Evolutionary conservation across 2,113 vertebrate genomes (phyloP).

Genomic region (Pseudolaguvia tuberculata): DNA sequence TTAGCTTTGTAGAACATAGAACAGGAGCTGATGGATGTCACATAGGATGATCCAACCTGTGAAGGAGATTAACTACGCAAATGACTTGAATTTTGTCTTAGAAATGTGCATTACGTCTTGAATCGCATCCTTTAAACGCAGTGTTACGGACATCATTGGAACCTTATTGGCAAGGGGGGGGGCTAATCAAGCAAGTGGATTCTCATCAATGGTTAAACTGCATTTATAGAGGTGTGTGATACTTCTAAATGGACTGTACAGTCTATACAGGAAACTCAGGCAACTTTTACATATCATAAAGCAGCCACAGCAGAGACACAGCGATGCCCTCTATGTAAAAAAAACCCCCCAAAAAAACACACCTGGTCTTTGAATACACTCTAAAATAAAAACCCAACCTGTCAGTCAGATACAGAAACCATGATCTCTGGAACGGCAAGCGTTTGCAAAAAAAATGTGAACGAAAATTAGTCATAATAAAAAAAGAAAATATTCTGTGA

Average conservation of each 20-base stretch:
- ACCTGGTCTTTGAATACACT: neutral
- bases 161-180: slow-evolving; percentile 3
- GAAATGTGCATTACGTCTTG: slow-evolving; percentile 15
- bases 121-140: slow-evolving; percentile 27
- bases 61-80: slow-evolving; percentile 37
- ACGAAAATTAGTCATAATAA: neutral
- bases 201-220: slow-evolving; percentile 64
- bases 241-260: slow-evolving; percentile 67
- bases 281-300: slow-evolving; percentile 55
- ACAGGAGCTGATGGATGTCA: neutral
- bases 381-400: neutral
- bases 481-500: neutral
- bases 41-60: slow-evolving; percentile 16
- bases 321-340: slow-evolving; percentile 40
- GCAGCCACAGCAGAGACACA: slow-evolving; percentile 48
- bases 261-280: slow-evolving; percentile 65
- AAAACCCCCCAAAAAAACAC: no score
- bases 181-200: slow-evolving; percentile 65
- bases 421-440: neutral
- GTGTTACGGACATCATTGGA: neutral
- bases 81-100: slow-evolving; percentile 13
- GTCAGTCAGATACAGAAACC: neutral
- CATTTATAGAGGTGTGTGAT: slow-evolving; percentile 52
- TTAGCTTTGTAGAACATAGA: neutral
- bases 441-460: neutral